Percentiles rank a stretch among this genome's conserved stretches.
Conservation (phyloP, 2,888 invertebrate species). For the Cryptophagus acutangulus region DNA sequence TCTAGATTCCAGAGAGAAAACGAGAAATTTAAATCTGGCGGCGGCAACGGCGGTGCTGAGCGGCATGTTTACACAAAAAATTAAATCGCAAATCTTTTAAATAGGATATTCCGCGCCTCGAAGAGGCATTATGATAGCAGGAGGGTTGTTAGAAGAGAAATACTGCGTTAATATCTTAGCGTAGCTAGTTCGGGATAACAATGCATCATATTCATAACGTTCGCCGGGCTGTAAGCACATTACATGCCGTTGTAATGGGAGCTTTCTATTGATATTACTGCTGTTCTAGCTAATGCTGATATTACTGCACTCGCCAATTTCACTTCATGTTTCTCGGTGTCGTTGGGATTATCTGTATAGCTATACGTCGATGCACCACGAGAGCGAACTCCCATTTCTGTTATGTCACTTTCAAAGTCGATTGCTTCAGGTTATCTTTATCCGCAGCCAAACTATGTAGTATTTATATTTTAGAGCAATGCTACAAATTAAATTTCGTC, state of each 20-base stretch:
- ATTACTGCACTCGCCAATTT: slow-evolving; percentile 20
- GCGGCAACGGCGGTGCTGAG: slow-evolving; percentile 17
- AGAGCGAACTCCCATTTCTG: not conserved
- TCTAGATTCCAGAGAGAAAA: too few relatives aligned
- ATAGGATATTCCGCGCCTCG: slow-evolving; percentile 35
- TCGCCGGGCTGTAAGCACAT: slow-evolving; percentile 34
- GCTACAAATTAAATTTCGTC: too few relatives aligned
- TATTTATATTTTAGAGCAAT: too few relatives aligned
- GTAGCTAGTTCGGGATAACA: slow-evolving; percentile 34
- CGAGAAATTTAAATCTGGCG: too few relatives aligned
- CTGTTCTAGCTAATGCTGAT: slow-evolving; percentile 25
- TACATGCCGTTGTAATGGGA: slow-evolving; percentile 36
- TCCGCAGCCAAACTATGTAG: too few relatives aligned
- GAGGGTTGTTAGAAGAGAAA: slow-evolving; percentile 37
- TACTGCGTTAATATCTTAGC: slow-evolving; percentile 41
- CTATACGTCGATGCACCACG: too few relatives aligned
- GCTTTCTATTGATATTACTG: slow-evolving; percentile 24
- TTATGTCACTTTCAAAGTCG: slow-evolving; percentile 1
- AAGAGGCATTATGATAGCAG: slow-evolving; percentile 39
- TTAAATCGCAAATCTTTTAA: slow-evolving; percentile 44
- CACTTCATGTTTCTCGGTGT: slow-evolving; percentile 16
- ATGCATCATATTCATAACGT: slow-evolving; percentile 41
- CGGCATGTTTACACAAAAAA: slow-evolving; percentile 38
- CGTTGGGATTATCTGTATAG: slow-evolving; percentile 18
- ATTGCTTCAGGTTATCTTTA: slow-evolving; percentile 2